Conservation (phyloP, 2,888 invertebrate species). For the Carcina quercana region DNA sequence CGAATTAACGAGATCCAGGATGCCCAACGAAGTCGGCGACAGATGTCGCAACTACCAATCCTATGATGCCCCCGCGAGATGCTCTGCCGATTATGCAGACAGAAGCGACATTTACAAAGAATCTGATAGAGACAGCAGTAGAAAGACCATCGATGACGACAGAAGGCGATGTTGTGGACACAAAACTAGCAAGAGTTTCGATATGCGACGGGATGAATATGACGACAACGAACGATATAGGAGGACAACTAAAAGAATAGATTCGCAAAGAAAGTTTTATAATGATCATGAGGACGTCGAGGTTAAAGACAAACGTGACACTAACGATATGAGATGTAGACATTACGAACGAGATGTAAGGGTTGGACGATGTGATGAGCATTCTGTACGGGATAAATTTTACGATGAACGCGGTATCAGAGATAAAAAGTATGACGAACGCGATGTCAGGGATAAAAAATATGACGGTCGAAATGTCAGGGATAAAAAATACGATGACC, state of each 20-base stretch:
- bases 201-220: constrained; percentile 37
- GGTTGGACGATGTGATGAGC: constrained; percentile 4
- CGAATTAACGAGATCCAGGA: constrained; percentile 31
- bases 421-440: constrained; percentile 31
- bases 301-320: constrained; percentile 18
- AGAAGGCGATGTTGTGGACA: constrained; percentile 39
- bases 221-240: constrained; percentile 36
- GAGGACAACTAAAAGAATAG: constrained; percentile 39
- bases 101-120: constrained; percentile 25
- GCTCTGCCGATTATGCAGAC: constrained; percentile 29
- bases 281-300: constrained; percentile 23
- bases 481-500: constrained; percentile 25
- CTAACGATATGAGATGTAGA: not conserved
- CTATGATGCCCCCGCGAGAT: constrained; percentile 20
- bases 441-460: not conserved
- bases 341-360: constrained; percentile 18
- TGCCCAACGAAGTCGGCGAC: constrained; percentile 25
- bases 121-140: constrained; percentile 19
- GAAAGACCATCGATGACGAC: constrained; percentile 35
- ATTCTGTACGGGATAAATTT: not conserved
- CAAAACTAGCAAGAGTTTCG: constrained; percentile 53
- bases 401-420: constrained; percentile 10
- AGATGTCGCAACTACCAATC: constrained; percentile 29
- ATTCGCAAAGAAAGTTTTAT: constrained; percentile 33
- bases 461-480: constrained; percentile 10